A percentile compares a stretch with the other conserved stretches of the same genome.
Evolutionary conservation across 2,113 vertebrate species (phyloP).

Genomic region (Peromyscus californicus): DNA sequence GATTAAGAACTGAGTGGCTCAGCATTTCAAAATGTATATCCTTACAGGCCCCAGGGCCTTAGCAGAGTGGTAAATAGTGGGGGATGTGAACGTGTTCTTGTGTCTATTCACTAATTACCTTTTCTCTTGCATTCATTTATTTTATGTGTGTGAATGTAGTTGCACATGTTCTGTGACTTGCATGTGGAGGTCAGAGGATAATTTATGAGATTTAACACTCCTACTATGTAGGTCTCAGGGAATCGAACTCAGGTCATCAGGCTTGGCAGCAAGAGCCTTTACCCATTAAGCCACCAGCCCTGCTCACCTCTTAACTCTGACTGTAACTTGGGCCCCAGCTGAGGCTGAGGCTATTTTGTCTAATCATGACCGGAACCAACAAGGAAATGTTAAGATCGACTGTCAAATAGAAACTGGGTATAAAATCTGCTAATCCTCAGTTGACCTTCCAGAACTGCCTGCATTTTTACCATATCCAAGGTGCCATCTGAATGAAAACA

Average conservation of each 20-base stretch:
- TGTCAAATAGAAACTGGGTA: background rate
- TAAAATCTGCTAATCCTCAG: background rate
- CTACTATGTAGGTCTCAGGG: background rate
- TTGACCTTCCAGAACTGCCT: background rate
- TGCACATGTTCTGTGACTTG: background rate
- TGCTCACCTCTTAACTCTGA: background rate
- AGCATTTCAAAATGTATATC: background rate
- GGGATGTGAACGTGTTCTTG: fast-evolving
- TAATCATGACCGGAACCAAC: background rate
- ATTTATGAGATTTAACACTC: background rate
- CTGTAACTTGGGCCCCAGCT: background rate
- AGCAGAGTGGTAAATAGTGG: background rate
- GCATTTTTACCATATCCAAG: background rate
- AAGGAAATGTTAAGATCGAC: background rate
- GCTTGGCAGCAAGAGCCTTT: background rate
- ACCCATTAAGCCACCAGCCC: background rate
- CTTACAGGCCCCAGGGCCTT: background rate
- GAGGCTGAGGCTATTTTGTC: background rate
- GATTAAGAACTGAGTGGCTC: background rate
- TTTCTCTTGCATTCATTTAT: background rate
- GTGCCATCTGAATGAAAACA: background rate
- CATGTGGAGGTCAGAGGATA: no score
- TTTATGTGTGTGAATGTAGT: background rate
- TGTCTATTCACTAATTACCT: background rate
- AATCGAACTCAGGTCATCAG: background rate